These are phyloP conservation scores for Halisarca cf. caerulea DNA, from an alignment of 37 sponge, comb jelly and placozoan species.

Conservation along the genomic window DNA sequence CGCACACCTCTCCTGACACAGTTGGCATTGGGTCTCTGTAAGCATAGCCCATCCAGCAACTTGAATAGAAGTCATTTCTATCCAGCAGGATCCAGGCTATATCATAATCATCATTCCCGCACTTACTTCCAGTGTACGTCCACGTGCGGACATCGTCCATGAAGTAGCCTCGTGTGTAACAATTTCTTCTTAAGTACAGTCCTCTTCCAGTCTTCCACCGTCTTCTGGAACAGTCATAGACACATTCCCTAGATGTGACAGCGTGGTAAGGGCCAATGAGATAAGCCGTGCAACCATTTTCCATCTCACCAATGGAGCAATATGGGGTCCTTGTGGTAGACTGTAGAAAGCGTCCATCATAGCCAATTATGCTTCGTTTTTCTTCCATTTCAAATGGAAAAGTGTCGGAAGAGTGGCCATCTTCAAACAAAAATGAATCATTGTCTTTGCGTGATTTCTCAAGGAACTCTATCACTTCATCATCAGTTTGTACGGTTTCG, in stretches of 20 bases:
- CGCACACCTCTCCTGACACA: neutral
- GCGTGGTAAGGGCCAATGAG: conserved; percentile 24
- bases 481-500: neutral
- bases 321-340: too few relatives aligned
- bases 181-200: neutral
- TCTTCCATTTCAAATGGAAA: neutral
- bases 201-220: neutral
- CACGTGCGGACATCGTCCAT: too few relatives aligned
- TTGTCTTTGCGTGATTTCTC: neutral
- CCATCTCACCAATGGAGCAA: conserved; percentile 4
- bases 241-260: conserved; percentile 7
- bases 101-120: neutral
- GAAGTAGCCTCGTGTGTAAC: neutral
- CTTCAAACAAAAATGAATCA: neutral
- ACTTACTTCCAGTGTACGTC: too few relatives aligned
- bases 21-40: conserved; percentile 22
- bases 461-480: neutral
- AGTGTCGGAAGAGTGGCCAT: neutral
- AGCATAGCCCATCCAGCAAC: neutral
- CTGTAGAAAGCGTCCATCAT: neutral
- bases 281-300: conserved; percentile 18
- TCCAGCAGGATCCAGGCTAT: conserved; percentile 12
- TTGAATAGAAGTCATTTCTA: neutral
- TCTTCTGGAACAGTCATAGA: neutral
- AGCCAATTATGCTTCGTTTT: conserved; percentile 4